These are phyloP conservation scores for Erythrocercus mccallii DNA, from an alignment of 2,113 vertebrate species.

Conservation along the genomic window DNA sequence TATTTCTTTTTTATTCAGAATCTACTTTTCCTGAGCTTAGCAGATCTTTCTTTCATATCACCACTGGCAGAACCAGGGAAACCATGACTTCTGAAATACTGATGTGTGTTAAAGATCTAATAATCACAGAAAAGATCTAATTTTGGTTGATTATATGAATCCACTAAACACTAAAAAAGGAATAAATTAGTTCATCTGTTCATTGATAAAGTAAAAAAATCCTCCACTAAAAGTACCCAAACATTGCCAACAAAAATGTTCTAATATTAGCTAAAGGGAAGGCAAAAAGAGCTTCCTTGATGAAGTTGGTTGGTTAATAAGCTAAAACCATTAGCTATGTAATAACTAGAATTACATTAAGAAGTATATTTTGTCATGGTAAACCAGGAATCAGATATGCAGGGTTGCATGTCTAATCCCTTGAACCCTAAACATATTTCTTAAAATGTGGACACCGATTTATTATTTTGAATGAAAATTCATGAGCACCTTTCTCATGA, in stretches of 20 bases:
- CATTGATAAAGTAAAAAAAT: background rate
- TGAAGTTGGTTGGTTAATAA: constrained; percentile 29
- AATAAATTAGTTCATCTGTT: constrained; percentile 8
- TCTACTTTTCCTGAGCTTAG: constrained; percentile 14
- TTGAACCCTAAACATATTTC: constrained; percentile 75
- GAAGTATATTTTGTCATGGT: constrained; percentile 58
- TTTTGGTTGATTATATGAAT: constrained; percentile 45
- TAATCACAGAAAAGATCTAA: constrained; percentile 30
- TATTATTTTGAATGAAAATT: constrained; percentile 80
- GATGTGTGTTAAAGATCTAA: background rate
- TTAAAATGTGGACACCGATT: constrained; percentile 77
- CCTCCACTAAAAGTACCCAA: background rate
- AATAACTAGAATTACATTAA: constrained; percentile 58
- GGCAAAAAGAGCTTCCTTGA: constrained; percentile 21
- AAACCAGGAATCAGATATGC: constrained; percentile 63
- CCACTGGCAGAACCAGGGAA: constrained; percentile 31
- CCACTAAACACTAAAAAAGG: constrained; percentile 13
- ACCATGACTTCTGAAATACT: constrained; percentile 29
- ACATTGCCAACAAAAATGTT: background rate
- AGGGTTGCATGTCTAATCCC: constrained; percentile 70
- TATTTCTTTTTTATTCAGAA: constrained; percentile 31
- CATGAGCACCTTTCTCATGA: constrained; percentile 73
- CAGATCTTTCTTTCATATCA: background rate
- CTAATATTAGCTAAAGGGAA: background rate
- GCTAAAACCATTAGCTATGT: constrained; percentile 29